These are phyloP conservation scores for Subanguina moxae DNA, from an alignment of 1,140 invertebrate genomes.

Conservation along the genomic window DNA sequence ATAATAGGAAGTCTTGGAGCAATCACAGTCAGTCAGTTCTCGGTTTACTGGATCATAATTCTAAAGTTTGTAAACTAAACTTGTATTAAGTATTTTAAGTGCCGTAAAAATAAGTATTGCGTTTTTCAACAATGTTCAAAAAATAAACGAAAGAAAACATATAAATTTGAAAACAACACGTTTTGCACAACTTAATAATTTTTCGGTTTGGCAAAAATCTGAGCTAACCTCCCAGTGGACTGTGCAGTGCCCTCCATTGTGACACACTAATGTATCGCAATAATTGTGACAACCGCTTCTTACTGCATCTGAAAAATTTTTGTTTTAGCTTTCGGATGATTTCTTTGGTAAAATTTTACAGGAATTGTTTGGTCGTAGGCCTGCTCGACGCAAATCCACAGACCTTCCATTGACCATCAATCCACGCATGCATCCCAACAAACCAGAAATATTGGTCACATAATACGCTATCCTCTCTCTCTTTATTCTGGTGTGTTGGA, in stretches of 20 bases:
- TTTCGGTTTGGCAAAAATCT: conserved; percentile 16
- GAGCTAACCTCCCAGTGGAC: conserved; percentile 35
- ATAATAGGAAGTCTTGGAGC: conserved; percentile 44
- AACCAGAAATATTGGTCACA: conserved; percentile 29
- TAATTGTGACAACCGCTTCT: conserved; percentile 40
- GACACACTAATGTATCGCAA: conserved; percentile 40
- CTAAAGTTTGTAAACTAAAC: not conserved
- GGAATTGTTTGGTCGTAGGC: not conserved
- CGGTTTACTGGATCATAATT: conserved; percentile 8
- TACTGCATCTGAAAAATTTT: conserved; percentile 36
- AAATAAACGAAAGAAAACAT: too few relatives aligned
- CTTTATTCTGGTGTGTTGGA: conserved; percentile 17
- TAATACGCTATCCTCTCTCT: conserved; percentile 37
- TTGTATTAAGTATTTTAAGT: not conserved
- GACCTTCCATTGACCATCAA: conserved; percentile 27
- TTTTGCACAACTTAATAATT: not conserved
- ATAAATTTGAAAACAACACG: not conserved
- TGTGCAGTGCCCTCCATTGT: conserved; percentile 47
- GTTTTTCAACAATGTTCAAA: not conserved
- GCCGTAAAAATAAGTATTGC: not conserved
- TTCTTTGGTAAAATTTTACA: not conserved
- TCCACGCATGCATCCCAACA: conserved; percentile 46
- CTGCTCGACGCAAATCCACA: conserved; percentile 34
- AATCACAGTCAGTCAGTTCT: conserved; percentile 37
- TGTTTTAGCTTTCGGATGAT: too few relatives aligned